phyloP scores from a whole-genome alignment of 2,797 vertebrate genomes.

The Cottoperca gobio region DNA sequence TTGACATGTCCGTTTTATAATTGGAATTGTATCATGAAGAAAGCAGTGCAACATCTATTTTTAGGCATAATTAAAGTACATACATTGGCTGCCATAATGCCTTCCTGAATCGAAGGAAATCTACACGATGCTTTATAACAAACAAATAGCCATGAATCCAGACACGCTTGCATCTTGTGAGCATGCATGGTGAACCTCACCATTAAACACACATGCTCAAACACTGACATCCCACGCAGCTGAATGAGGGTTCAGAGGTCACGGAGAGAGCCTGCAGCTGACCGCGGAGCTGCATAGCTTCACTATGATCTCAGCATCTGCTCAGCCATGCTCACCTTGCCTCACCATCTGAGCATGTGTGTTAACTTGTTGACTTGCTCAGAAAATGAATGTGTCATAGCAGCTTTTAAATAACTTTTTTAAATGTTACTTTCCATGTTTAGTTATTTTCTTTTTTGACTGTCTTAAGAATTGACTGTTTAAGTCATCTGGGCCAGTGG shows the following conservation, averaged over 20 bases:
- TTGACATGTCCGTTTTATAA: no score
- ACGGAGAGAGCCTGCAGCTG: neutral
- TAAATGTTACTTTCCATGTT: no score
- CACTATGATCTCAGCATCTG: constrained; percentile 28
- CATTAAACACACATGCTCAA: constrained; percentile 2
- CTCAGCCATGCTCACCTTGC: neutral
- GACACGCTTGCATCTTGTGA: neutral
- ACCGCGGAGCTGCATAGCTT: constrained; percentile 41
- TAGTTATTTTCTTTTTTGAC: no score
- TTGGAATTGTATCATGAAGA: neutral
- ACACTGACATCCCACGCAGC: constrained; percentile 8
- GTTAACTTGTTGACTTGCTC: constrained; percentile 19
- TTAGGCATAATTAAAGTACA: neutral
- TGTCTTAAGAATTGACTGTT: neutral
- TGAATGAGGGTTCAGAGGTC: constrained; percentile 52
- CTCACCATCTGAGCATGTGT: constrained; percentile 7
- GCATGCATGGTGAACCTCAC: neutral
- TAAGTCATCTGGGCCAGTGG: neutral
- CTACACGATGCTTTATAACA: neutral
- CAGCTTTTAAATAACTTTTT: neutral
- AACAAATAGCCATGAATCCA: neutral
- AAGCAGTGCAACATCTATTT: neutral
- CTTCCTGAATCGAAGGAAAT: neutral
- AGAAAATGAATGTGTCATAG: neutral
- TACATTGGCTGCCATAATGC: neutral